Base-by-base conservation (phyloP, 2,888 invertebrate species). In the Clistopyga incitator region DNA sequence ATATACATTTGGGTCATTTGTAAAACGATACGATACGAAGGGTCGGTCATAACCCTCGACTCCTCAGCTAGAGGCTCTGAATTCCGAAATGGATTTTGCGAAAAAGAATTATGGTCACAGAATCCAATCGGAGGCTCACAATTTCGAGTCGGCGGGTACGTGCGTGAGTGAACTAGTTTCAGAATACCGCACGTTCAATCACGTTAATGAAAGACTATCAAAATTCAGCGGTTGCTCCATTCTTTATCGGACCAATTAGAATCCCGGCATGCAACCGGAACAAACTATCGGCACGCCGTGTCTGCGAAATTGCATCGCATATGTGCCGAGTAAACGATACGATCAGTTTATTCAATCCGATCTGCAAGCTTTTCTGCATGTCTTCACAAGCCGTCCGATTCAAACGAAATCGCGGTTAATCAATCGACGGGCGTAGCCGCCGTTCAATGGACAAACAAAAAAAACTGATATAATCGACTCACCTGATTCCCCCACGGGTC, bases 401-500 rank as follows among this genome's bases (percentile, higher is more conserved):
- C 2, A 10, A 42, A 65, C 10, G 13, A 10, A 56, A 25, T 56
- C 25, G 20, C 42, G 20, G 18, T 54, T 71, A 13, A 54, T 38
- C n/a, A 34, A 71, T 70, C 38, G 54, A 38, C 42, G 54, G 54
- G 10, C 13, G 13, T 25, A 15, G 20, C 6, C 11, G 25, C 25
- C 11, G 11, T 13, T 25, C 0, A 25, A 56, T 25, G 3, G 3
- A 47, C 13, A 13, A 8, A 29, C 2, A 6, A 34, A 47, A 47
- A 50, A 65, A 25, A 18, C 29, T 18, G 25, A 25, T 20, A 52
- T 29, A 59, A 61, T 61, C 15, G 25, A 82, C 93, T 94, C 92
- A 97, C 97, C 97, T 97, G 86, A 97, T 97, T 82, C 97, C 97
- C 45, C 97, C 97, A 77, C 97, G 94, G 88, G 96, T 96, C 0